These are phyloP conservation scores for Manacus vitellinus DNA, from an alignment of 2,113 vertebrate species.

Conservation along the genomic window DNA sequence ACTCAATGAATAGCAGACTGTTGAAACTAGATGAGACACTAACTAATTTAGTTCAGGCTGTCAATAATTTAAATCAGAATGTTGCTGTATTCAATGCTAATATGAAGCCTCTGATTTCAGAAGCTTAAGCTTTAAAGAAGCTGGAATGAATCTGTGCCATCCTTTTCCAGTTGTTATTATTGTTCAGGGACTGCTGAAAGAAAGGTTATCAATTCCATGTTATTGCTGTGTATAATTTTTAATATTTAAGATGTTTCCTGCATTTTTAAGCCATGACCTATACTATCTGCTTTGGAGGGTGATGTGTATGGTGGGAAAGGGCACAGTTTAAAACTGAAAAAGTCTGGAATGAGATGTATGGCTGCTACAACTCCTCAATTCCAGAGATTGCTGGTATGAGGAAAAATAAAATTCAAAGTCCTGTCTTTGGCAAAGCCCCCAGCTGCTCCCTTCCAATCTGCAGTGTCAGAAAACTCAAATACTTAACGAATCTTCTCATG, in stretches of 20 bases:
- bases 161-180: not conserved
- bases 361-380: not conserved
- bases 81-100: conserved; percentile 43
- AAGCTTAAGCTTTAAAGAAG: conserved; percentile 31
- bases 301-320: not conserved
- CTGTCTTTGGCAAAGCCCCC: conserved; percentile 44
- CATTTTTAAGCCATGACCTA: not conserved
- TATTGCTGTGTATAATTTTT: not conserved
- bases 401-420: conserved; percentile 11
- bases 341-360: not conserved
- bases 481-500: conserved; percentile 60
- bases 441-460: conserved; percentile 56
- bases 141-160: not conserved
- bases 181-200: not conserved
- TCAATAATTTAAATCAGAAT: conserved; percentile 71
- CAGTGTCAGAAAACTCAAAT: conserved; percentile 67
- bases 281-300: not conserved
- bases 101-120: conserved; percentile 31
- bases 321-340: not conserved
- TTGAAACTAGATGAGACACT: conserved; percentile 66
- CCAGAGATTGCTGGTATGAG: not conserved
- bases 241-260: not conserved
- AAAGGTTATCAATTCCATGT: not conserved
- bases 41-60: conserved; percentile 70
- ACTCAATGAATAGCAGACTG: conserved; percentile 67